A percentile compares a stretch with the other conserved stretches of the same genome.
These are phyloP conservation scores for Nemurella pictetii DNA, from an alignment of 2,888 invertebrate genomes.

Conservation along the genomic window DNA sequence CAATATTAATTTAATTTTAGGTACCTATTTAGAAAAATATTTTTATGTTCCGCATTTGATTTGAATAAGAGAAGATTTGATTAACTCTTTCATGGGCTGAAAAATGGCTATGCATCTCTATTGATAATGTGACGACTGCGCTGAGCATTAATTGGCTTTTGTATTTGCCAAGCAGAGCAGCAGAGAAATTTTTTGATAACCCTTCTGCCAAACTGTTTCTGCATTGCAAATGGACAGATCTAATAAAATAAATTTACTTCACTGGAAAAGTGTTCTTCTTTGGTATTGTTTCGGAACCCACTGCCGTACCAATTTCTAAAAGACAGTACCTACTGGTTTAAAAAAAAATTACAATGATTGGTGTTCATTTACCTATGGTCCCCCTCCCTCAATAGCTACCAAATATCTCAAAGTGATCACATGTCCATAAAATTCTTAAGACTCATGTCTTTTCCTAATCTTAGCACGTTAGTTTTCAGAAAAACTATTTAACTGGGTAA, in stretches of 20 bases:
- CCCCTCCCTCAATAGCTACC: not conserved
- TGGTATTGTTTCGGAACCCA: not conserved
- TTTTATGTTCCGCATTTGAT: not conserved
- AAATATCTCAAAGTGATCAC: not conserved
- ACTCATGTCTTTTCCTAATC: no score
- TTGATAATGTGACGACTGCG: not conserved
- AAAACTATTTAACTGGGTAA: no score
- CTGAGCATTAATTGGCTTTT: not conserved
- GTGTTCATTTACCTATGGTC: constrained; percentile 30
- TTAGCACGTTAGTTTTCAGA: no score
- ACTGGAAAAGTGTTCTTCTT: not conserved
- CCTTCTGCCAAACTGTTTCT: not conserved
- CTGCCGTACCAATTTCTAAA: not conserved
- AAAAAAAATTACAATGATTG: constrained; percentile 26
- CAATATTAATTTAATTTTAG: not conserved
- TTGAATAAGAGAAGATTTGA: not conserved
- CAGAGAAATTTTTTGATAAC: not conserved
- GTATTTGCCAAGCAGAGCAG: not conserved
- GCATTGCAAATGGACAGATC: not conserved
- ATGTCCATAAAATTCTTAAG: no score
- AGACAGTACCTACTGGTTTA: not conserved
- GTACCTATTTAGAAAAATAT: not conserved
- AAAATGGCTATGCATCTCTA: not conserved
- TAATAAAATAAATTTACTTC: not conserved
- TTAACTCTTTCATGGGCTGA: not conserved